Evolutionary conservation across 35 echinoderm and acorn worm species (phyloP), one percentile per base, ranked within the genome.

Genomic region (Patiria miniata): DNA sequence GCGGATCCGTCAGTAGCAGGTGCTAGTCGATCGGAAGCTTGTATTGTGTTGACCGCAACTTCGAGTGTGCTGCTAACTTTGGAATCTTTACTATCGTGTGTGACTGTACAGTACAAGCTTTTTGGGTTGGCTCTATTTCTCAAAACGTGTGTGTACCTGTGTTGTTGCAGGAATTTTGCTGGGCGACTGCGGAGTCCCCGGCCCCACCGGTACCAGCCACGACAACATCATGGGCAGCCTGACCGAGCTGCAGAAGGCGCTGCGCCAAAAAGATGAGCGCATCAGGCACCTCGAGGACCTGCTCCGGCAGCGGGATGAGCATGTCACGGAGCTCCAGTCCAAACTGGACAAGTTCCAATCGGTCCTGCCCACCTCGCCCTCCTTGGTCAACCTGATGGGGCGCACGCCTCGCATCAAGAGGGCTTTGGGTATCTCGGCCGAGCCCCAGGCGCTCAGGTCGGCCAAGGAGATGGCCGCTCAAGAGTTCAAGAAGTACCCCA

Each of bases 301-400:
- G n/a, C 83, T 97, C n/a, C 51, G 81, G 38, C 55, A 52, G 16
- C 29, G 87, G 51, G 94, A 97, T 86, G 91, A 93, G 32, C 86
- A 97, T 52, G 39, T 97, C 7, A 77, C 76, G 52, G 94, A 97
- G 42, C 51, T 97, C 37, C 51, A 91, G 52, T 93, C 81, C 30
- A 97, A 97, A 52, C 82, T 97, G 55, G 90, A 97, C 81, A 97
- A 97, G 22, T 97, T 93, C 78, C 86, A 93, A 77, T 93, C 90
- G 39, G 94, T 97, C 7, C 81, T 97, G 39, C 94, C 91, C 39
- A 93, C 91, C 23, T 88, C 86, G 26, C 85, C 83, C 38, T 92
- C 86, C 26, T 69, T 89, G 58, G 86, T 93, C 16, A 89, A 83
- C 34, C 77, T 83, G 22, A 86, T 87, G 18, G 82, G 82, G 12